Evolutionary conservation across 2,888 invertebrate species (phyloP).

Genomic region (Lochmaea crataegi): DNA sequence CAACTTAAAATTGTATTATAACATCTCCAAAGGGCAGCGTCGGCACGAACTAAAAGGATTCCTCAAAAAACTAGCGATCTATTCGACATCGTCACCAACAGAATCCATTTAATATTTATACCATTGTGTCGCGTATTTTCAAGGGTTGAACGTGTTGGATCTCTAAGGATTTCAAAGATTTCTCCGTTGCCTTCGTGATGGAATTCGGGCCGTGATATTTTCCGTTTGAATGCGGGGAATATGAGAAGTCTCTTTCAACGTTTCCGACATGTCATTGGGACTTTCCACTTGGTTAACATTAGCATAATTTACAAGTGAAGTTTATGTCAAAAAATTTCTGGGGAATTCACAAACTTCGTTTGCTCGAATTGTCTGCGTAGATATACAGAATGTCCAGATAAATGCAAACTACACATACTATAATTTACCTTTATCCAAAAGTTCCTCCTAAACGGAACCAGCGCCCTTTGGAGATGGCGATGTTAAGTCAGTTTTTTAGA

Average conservation of each 20-base stretch:
- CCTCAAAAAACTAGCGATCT: not conserved
- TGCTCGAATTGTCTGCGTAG: no score
- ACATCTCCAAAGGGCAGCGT: not conserved
- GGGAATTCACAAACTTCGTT: no score
- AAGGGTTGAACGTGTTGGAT: constrained; percentile 11
- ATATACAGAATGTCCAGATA: no score
- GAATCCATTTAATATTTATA: constrained; percentile 20
- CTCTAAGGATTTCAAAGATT: constrained; percentile 13
- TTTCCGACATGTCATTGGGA: not conserved
- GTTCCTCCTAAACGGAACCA: no score
- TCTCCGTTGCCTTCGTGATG: constrained; percentile 14
- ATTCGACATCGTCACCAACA: constrained; percentile 4
- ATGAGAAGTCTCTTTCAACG: constrained; percentile 2
- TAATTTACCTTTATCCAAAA: no score
- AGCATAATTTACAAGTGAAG: not conserved
- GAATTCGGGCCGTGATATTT: constrained; percentile 16
- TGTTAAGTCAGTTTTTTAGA: no score
- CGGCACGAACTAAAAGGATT: not conserved
- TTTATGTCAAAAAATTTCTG: not conserved
- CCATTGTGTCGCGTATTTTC: constrained; percentile 20
- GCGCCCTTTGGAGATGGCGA: no score
- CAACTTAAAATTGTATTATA: not conserved
- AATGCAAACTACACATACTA: no score
- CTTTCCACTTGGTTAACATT: not conserved
- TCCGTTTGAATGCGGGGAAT: constrained; percentile 3